These are phyloP conservation scores for Telmatochromis brachygnathus DNA, from an alignment of 2,113 vertebrate species.

Conservation along the genomic window DNA sequence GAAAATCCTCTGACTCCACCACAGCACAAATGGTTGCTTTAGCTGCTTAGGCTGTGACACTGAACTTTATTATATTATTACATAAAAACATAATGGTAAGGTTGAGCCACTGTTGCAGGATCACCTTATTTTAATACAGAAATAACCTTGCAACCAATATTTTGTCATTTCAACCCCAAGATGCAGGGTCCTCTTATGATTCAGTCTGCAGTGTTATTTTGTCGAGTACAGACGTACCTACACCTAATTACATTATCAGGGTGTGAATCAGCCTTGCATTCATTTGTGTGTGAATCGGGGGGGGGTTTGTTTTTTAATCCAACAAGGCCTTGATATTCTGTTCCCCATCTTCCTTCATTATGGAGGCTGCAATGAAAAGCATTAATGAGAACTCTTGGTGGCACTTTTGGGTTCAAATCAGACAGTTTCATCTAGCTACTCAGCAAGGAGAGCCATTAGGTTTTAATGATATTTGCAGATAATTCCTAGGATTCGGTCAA, in stretches of 20 bases:
- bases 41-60: not conserved
- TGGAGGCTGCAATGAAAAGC: not conserved
- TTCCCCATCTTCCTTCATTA: constrained; percentile 8
- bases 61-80: not conserved
- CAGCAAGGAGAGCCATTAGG: constrained; percentile 25
- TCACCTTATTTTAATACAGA: not conserved
- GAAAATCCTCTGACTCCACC: not conserved
- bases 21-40: not conserved
- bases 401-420: constrained; percentile 1
- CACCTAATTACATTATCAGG: not conserved
- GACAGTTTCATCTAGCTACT: constrained; percentile 18
- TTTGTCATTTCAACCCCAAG: not conserved
- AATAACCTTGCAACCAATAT: not conserved
- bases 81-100: not conserved
- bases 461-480: constrained; percentile 27
- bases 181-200: not conserved
- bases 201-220: not conserved
- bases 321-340: not conserved
- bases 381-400: constrained; percentile 13
- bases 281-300: not conserved
- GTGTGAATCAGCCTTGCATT: constrained; percentile 1
- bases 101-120: not conserved
- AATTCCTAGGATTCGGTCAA: constrained; percentile 16
- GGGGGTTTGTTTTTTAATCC: accelerated
- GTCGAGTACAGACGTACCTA: not conserved